phyloP scores from a whole-genome alignment of 2,113 vertebrate genomes.

The Alligator mississippiensis region DNA sequence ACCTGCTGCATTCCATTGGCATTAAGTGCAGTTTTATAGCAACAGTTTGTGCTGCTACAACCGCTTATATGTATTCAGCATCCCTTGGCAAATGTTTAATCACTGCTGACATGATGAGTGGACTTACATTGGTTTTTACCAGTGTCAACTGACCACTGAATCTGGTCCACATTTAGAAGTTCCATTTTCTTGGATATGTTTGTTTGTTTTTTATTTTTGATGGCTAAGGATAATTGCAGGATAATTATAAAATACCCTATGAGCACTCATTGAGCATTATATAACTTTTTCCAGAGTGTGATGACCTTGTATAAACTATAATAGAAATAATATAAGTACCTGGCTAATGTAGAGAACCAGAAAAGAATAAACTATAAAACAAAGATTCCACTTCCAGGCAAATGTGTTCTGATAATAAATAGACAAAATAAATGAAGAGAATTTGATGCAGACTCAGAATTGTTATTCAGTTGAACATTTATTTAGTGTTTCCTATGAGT shows the following conservation, averaged over 20 bases:
- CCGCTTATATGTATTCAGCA: background rate
- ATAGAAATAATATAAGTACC: background rate
- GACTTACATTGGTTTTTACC: background rate
- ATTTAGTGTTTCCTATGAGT: background rate
- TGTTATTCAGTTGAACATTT: constrained; percentile 17
- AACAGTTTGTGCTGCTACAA: background rate
- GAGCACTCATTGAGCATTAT: background rate
- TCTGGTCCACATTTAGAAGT: fast-evolving
- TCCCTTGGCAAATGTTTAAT: background rate
- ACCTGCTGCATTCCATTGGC: background rate
- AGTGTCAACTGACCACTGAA: background rate
- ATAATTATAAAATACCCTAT: background rate
- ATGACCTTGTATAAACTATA: background rate
- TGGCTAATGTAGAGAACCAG: background rate
- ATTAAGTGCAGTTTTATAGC: background rate
- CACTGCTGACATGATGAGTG: background rate
- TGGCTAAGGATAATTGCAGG: background rate
- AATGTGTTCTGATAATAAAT: background rate
- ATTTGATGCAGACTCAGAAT: background rate
- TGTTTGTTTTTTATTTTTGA: background rate
- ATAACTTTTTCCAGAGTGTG: background rate
- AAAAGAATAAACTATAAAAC: background rate
- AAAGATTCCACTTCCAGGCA: background rate
- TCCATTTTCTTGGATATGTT: background rate
- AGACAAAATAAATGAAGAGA: background rate